These are phyloP conservation scores for Polypedilum vanderplanki DNA, from an alignment of 1,140 invertebrate species.

Conservation along the genomic window DNA sequence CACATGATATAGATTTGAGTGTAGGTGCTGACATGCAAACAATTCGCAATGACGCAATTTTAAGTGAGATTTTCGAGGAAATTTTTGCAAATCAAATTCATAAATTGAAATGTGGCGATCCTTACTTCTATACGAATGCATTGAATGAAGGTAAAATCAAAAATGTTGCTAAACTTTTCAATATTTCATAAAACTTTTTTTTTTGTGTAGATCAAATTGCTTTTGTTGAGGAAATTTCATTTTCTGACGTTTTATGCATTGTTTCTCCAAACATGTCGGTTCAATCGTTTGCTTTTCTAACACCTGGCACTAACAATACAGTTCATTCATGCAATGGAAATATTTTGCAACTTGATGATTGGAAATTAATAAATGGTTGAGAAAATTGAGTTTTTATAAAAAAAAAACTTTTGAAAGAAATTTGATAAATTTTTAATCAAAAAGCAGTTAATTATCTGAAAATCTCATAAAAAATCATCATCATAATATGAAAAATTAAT, in stretches of 20 bases:
- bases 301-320: neutral
- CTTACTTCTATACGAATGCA: neutral
- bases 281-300: neutral
- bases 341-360: neutral
- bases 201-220: neutral
- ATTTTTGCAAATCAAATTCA: neutral
- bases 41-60: neutral
- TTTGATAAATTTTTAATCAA: no score
- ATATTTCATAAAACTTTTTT: no score
- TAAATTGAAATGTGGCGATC: neutral
- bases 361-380: no score
- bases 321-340: neutral
- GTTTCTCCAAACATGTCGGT: neutral
- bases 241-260: neutral
- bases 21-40: neutral
- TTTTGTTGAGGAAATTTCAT: neutral
- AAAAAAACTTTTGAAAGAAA: no score
- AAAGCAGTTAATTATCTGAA: no score
- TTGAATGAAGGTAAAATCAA: neutral
- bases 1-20: neutral
- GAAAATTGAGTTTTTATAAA: no score
- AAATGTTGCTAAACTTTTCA: no score
- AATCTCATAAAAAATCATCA: no score
- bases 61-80: neutral
- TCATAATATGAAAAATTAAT: no score